Evolutionary conservation across 2,113 vertebrate species (phyloP).

Genomic region (Salvator merianae): DNA sequence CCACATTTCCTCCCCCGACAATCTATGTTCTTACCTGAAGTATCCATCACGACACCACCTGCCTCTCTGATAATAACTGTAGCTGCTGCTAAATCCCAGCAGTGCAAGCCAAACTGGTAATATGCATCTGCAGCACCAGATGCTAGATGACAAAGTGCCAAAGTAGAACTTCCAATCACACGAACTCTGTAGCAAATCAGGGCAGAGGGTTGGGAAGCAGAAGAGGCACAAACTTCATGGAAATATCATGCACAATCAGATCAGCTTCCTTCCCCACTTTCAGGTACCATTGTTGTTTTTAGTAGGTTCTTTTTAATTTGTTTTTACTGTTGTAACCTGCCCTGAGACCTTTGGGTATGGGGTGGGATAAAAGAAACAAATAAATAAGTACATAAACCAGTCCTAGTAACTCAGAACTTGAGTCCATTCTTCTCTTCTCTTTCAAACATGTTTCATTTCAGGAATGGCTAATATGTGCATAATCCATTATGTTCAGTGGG

Average conservation of each 20-base stretch:
- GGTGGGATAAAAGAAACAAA: too few species aligned
- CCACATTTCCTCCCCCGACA: background rate
- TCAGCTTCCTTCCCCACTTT: too few species aligned
- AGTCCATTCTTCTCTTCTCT: too few species aligned
- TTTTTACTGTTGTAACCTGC: too few species aligned
- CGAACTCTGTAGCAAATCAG: conserved; percentile 72
- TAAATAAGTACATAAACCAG: too few species aligned
- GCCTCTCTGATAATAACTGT: conserved; percentile 88
- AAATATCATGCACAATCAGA: background rate
- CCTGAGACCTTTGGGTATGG: too few species aligned
- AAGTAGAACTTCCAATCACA: conserved; percentile 85
- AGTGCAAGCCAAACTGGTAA: conserved; percentile 89
- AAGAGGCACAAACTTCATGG: background rate
- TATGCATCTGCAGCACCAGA: conserved; percentile 83
- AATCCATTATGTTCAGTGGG: too few species aligned
- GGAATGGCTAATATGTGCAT: too few species aligned
- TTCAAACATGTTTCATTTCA: too few species aligned
- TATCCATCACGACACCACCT: conserved; percentile 85
- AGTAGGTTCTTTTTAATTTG: too few species aligned
- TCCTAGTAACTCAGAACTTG: too few species aligned
- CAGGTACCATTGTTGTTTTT: too few species aligned
- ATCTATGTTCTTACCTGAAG: conserved; percentile 77
- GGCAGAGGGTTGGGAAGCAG: background rate
- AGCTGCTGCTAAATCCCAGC: conserved; percentile 88
- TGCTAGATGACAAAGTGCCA: conserved; percentile 84